Evolutionary conservation across 2,113 vertebrate species (phyloP).

Genomic region (Holacanthus passer): DNA sequence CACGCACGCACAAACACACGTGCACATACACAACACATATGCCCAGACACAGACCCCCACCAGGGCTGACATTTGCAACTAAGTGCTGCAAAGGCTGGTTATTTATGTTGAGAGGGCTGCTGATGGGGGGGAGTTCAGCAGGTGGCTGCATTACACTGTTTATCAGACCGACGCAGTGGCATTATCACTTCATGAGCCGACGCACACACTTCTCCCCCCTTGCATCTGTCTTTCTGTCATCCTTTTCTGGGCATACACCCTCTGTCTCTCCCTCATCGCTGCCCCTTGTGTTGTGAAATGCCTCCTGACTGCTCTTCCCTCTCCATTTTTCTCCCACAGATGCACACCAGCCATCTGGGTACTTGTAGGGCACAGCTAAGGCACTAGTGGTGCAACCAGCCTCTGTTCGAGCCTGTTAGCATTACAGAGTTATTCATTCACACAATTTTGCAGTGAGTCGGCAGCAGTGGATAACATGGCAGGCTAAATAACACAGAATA

Average conservation of each 20-base stretch:
- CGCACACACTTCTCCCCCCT: slow-evolving; percentile 4
- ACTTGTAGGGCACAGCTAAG: slow-evolving; percentile 51
- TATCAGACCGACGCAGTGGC: slow-evolving; percentile 70
- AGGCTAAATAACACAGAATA: slow-evolving; percentile 5
- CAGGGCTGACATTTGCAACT: slow-evolving; percentile 76
- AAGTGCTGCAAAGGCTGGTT: slow-evolving; percentile 75
- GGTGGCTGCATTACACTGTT: slow-evolving; percentile 77
- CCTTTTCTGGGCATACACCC: slow-evolving; percentile 50
- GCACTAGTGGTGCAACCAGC: slow-evolving; percentile 43
- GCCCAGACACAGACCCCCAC: slow-evolving; percentile 57
- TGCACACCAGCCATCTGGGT: slow-evolving; percentile 69
- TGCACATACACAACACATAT: slow-evolving; percentile 29
- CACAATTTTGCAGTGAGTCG: slow-evolving; percentile 10
- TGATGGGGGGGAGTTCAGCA: slow-evolving; percentile 73
- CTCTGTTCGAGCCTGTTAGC: slow-evolving; percentile 38
- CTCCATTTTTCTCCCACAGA: slow-evolving; percentile 58
- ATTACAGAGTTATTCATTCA: slow-evolving; percentile 34
- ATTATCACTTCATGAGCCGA: slow-evolving; percentile 71
- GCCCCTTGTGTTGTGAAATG: slow-evolving; percentile 63
- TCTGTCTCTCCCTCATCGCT: slow-evolving; percentile 48
- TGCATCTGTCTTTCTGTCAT: slow-evolving; percentile 59
- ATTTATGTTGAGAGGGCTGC: slow-evolving; percentile 72
- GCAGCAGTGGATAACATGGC: neutral
- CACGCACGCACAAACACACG: neutral
- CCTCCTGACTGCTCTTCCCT: slow-evolving; percentile 63